phyloP scores from a whole-genome alignment of 1,140 invertebrate species.

The Drosophila watanabei region DNA sequence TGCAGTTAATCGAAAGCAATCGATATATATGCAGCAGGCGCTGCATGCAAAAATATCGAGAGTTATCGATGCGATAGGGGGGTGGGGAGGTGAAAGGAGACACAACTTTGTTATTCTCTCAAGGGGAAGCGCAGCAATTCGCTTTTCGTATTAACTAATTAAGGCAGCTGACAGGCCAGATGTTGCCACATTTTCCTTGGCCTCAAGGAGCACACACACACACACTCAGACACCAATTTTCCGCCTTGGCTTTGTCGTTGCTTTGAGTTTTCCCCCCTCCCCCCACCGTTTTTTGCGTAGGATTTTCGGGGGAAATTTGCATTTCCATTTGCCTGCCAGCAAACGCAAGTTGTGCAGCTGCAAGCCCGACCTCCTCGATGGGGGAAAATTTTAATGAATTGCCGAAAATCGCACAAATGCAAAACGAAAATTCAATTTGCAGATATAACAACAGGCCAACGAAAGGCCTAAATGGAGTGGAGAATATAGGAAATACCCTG shows the following conservation, averaged over 20 bases:
- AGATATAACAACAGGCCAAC: conserved; percentile 62
- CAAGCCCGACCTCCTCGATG: background rate
- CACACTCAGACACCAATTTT: conserved; percentile 22
- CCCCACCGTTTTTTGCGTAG: background rate
- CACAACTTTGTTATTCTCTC: background rate
- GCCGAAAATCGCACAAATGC: conserved; percentile 74
- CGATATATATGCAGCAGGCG: background rate
- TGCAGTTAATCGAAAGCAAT: conserved; percentile 21
- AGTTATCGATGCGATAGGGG: background rate
- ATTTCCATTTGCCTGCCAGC: conserved; percentile 65
- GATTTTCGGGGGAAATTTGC: conserved; percentile 45
- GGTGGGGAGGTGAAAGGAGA: too few relatives aligned
- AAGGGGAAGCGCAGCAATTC: background rate
- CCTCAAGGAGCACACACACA: conserved; percentile 5
- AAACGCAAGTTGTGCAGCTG: conserved; percentile 41
- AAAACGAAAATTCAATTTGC: conserved; percentile 76
- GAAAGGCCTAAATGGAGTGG: conserved; percentile 6
- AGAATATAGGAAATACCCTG: conserved; percentile 9
- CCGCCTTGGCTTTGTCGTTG: conserved; percentile 44
- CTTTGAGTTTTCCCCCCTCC: conserved; percentile 28
- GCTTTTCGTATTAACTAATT: conserved; percentile 50
- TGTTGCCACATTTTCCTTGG: conserved; percentile 32
- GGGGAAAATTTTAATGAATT: conserved; percentile 73
- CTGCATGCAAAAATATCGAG: background rate
- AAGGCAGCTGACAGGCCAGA: conserved; percentile 44